phyloP scores from a whole-genome alignment of 2,888 invertebrate species.

The Leptura quadrifasciata region DNA sequence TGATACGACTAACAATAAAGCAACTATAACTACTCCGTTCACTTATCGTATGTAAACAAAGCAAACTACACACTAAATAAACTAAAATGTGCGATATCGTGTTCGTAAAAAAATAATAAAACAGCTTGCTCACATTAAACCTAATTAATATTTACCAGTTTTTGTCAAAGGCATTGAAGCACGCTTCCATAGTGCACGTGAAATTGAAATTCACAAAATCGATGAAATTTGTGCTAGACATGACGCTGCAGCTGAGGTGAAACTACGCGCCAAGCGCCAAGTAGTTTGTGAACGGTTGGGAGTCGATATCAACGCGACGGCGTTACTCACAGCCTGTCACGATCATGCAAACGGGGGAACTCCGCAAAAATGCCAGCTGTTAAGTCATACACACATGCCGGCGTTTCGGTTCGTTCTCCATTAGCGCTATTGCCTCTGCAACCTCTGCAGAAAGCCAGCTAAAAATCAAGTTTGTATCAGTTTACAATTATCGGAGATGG shows the following conservation, averaged over 20 bases:
- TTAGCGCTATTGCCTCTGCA: not conserved
- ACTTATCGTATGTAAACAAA: slow-evolving; percentile 16
- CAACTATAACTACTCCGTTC: not conserved
- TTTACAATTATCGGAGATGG: not conserved
- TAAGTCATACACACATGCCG: slow-evolving; percentile 16
- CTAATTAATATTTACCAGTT: slow-evolving; percentile 44
- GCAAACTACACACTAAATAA: not conserved
- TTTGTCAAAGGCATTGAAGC: slow-evolving; percentile 67
- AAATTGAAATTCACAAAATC: slow-evolving; percentile 58
- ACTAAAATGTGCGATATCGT: no score
- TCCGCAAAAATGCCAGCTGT: slow-evolving; percentile 29
- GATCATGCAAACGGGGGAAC: slow-evolving; percentile 29
- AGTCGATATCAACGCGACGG: slow-evolving; percentile 49
- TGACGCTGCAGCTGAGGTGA: slow-evolving; percentile 61
- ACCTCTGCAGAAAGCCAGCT: not conserved
- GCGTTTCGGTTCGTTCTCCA: not conserved
- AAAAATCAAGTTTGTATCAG: not conserved
- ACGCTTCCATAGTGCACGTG: slow-evolving; percentile 85
- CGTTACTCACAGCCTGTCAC: slow-evolving; percentile 39
- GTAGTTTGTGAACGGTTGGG: slow-evolving; percentile 45
- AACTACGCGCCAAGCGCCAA: slow-evolving; percentile 60
- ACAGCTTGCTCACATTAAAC: slow-evolving; percentile 8
- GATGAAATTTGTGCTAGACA: slow-evolving; percentile 62
- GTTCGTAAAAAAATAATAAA: not conserved
- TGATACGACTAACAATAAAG: not conserved